Evolutionary conservation across 2,888 invertebrate species (phyloP), one percentile per base, ranked within the genome.

Genomic region (Drosophila kuntzei): DNA sequence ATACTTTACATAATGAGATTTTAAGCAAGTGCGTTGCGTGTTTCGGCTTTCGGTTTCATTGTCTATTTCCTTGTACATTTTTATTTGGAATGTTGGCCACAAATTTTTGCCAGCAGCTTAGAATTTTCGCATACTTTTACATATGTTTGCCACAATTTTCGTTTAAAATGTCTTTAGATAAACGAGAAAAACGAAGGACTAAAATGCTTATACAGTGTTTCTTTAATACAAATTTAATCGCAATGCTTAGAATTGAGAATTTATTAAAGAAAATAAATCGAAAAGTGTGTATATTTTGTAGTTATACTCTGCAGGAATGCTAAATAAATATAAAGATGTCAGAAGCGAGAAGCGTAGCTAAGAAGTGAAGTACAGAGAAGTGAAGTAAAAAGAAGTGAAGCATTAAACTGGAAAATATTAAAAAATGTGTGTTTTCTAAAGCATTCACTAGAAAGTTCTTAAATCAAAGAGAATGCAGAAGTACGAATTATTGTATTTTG

Each of bases 1-100:
- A 67, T 87, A 83, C 87, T 83, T 87, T 71, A 68, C 73, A 81
- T 85, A 87, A 83, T 83, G 83, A 81, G 87, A 79, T 83, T 83
- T 87, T 85, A 76, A 87, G 57, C 70, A 75, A 86, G 78, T 83
- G 61, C 63, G 63, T 66, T 59, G 32, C 8, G 43, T 14, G 18
- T 29, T 43, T 27, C 58, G 5, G 57, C n/a, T 20, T 57, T 8
- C 43, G 12, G 37, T 27, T 47, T 60, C 29, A 32, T 34, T 53
- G 43, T 41, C 62, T 54, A 70, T 49, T 49, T 32, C 16, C 36
- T 39, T 44, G 18, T 64, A 25, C 39, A 6, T 51, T 43, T 71
- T 63, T 55, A 51, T 53, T 39, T 22, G 71, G 41, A 39, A 72
- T 66, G 29, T 66, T 54, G 44, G 60, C 66, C 74, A 66, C 74